These are phyloP conservation scores for Clinocottus analis DNA, from an alignment of 2,113 vertebrate species.

Conservation along the genomic window DNA sequence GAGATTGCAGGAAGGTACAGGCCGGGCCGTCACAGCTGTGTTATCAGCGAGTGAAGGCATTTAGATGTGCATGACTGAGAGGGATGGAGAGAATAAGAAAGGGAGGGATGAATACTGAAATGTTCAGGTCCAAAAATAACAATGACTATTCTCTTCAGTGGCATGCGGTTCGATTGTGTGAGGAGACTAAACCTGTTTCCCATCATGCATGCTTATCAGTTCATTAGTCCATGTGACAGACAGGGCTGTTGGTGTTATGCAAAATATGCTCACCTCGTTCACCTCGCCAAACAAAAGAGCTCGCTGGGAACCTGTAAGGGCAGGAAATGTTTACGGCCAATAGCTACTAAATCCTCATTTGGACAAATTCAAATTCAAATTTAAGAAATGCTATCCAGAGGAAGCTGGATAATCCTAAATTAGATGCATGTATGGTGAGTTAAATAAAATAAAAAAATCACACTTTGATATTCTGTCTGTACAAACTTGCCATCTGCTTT, in stretches of 20 bases:
- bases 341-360: not conserved
- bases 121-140: not conserved
- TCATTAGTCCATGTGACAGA: constrained; percentile 39
- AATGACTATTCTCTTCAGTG: constrained; percentile 2
- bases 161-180: constrained; percentile 15
- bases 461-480: not conserved
- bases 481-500: not conserved
- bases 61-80: constrained; percentile 2
- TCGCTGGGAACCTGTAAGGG: constrained; percentile 1
- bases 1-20: constrained; percentile 12
- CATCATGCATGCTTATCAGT: constrained; percentile 46
- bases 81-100: constrained; percentile 28
- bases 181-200: constrained; percentile 55
- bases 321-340: not conserved
- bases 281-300: not conserved
- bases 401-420: not conserved
- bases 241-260: constrained; percentile 30
- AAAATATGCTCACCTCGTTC: constrained; percentile 21
- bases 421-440: not conserved
- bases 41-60: constrained; percentile 40
- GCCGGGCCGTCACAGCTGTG: not conserved
- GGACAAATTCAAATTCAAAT: not conserved
- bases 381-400: not conserved
- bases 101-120: constrained; percentile 1
- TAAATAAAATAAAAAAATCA: not conserved